Evolutionary conservation across 2,797 vertebrate genomes (phyloP), one percentile per base, ranked within the genome.

Genomic region (Cyclura pinguis): DNA sequence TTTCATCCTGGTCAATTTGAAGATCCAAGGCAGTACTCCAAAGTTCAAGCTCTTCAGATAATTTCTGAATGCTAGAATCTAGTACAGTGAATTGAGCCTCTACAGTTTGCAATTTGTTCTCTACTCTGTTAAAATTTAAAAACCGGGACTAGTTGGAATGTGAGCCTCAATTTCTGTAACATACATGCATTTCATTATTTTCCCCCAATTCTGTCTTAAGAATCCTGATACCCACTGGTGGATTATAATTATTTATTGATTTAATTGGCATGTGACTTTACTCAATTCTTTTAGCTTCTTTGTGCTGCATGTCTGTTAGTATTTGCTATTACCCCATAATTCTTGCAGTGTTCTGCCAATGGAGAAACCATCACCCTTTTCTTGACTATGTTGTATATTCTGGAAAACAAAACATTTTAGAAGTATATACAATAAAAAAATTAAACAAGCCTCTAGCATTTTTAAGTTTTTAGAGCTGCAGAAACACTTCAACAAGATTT

Each of bases 41-140:
- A 88, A 91, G 89, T 67, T 97, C 95, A 69, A 95, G 97, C 85
- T 85, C 94, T 42, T 89, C 90, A 0, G n/a, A 94, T 92, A 98
- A 95, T 4, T 80, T 90, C 57, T 95, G 94, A 91, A 96, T 91
- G 90, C 89, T 92, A 2, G 67, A 91, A 47, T 97, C 97, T 83
- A 98, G 93, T 86, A 95, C 93, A n/a, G 93, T 93, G 90, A 98
- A 98, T 6, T 89, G 96, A 86, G 90, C 82, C 88, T 97, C 95
- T 91, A 98, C 57, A 3, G 38, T 90, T 42, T 96, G 95, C 85
- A 98, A 94, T 93, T 95, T 97, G 80, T 88, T 89, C 24, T 97
- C 97, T 50, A 98, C 93, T 55, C 98, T 98, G 83, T 0, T 50
- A 59, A 24, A 35, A 57, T 82, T 87, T 81, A 92, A 91, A 47